Evolutionary conservation across 1,140 invertebrate genomes (phyloP).

Genomic region (Bombus waltoni): DNA sequence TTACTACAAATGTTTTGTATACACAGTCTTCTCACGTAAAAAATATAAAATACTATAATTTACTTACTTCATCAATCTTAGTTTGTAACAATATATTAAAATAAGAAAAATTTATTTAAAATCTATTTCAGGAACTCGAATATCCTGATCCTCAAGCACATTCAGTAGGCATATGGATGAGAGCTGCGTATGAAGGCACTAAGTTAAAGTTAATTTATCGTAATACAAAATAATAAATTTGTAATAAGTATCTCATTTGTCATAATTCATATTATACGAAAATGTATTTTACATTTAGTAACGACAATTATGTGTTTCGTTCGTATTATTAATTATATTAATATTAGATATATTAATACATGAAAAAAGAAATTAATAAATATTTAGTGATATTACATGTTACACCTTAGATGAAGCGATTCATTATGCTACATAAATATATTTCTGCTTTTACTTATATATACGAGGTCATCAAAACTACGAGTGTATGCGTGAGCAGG

Average conservation of each 20-base stretch:
- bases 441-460: constrained; percentile 36
- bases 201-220: constrained; percentile 71
- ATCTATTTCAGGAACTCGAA: constrained; percentile 64
- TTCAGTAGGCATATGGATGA: constrained; percentile 85
- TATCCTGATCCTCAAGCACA: constrained; percentile 85
- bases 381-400: constrained; percentile 6
- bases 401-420: constrained; percentile 11
- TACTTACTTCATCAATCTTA: neutral
- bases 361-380: neutral
- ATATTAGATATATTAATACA: neutral
- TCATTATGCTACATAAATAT: constrained; percentile 40
- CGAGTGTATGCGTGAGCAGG: neutral
- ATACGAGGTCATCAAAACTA: neutral
- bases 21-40: constrained; percentile 75
- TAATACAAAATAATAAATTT: constrained; percentile 23
- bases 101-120: neutral
- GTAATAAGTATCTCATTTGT: neutral
- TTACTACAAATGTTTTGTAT: constrained; percentile 79
- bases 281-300: neutral
- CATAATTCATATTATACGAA: neutral
- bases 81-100: neutral
- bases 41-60: constrained; percentile 35
- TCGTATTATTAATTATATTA: neutral
- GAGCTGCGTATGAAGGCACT: constrained; percentile 82
- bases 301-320: neutral